phyloP scores from a whole-genome alignment of 2,797 vertebrate genomes.

The Sphenodon punctatus region DNA sequence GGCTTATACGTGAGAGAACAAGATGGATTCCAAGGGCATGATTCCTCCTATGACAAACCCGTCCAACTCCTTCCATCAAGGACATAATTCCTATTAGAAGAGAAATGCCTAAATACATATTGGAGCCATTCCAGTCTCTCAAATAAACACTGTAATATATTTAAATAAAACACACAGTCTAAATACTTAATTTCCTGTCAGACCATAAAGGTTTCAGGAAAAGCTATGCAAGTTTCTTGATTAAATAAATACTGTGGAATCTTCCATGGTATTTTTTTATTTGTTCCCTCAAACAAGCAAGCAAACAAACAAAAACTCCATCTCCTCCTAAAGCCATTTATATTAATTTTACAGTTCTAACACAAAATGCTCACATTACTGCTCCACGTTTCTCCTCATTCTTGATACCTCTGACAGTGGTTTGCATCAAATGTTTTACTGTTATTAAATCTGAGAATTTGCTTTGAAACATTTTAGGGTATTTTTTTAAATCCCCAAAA shows the following conservation, averaged over 20 bases:
- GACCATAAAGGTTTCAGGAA: constrained; percentile 27
- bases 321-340: neutral
- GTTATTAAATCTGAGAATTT: neutral
- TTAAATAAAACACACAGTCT: constrained; percentile 54
- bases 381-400: neutral
- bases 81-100: neutral
- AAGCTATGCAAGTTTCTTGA: constrained; percentile 17
- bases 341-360: neutral
- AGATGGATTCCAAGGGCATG: neutral
- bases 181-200: constrained; percentile 62
- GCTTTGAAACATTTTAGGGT: neutral
- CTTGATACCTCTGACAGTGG: too few relatives aligned
- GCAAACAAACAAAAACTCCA: neutral
- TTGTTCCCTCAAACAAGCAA: constrained; percentile 21
- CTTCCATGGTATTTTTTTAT: constrained; percentile 26
- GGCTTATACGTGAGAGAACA: too few relatives aligned
- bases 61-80: neutral
- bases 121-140: constrained; percentile 22
- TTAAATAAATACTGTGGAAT: constrained; percentile 35
- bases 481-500: neutral
- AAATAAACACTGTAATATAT: constrained; percentile 28
- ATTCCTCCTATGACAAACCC: constrained; percentile 2
- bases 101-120: constrained; percentile 38
- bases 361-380: neutral
- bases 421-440: neutral